Conservation (phyloP, 2,888 invertebrate species). For the Vannuccia rotundouncinata region DNA sequence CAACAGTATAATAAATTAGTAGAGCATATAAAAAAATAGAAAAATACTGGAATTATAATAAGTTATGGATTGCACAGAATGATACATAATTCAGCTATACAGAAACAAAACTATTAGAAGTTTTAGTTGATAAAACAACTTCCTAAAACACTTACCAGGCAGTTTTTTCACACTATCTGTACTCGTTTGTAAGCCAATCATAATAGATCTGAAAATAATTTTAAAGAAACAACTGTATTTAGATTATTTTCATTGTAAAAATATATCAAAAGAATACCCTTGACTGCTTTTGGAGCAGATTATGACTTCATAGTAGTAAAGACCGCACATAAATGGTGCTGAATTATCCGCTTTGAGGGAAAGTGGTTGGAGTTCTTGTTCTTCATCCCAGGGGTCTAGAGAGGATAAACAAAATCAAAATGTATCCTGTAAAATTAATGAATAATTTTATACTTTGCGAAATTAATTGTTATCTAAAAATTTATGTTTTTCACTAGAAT, state of each 20-base stretch:
- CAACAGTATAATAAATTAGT: no score
- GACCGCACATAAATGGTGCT: conserved; percentile 10
- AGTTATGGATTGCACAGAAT: no score
- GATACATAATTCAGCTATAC: no score
- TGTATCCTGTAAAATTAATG: no score
- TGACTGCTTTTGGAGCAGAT: neutral
- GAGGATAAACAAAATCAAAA: no score
- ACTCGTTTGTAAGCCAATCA: conserved; percentile 9
- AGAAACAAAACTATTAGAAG: no score
- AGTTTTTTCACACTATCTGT: conserved; percentile 21
- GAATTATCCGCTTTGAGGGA: neutral
- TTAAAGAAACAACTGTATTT: neutral
- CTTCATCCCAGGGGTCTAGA: conserved; percentile 2
- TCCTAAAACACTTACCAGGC: neutral
- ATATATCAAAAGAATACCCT: neutral
- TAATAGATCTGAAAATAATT: neutral
- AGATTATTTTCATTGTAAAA: neutral
- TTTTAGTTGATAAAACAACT: no score
- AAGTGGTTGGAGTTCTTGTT: neutral
- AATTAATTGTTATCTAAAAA: no score
- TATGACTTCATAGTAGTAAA: conserved; percentile 8
- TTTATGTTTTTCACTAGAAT: no score
- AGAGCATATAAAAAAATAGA: no score
- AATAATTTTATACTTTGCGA: no score
- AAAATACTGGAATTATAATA: no score